phyloP scores from a whole-genome alignment of 2,113 vertebrate species.

The Trematocara zebra region DNA sequence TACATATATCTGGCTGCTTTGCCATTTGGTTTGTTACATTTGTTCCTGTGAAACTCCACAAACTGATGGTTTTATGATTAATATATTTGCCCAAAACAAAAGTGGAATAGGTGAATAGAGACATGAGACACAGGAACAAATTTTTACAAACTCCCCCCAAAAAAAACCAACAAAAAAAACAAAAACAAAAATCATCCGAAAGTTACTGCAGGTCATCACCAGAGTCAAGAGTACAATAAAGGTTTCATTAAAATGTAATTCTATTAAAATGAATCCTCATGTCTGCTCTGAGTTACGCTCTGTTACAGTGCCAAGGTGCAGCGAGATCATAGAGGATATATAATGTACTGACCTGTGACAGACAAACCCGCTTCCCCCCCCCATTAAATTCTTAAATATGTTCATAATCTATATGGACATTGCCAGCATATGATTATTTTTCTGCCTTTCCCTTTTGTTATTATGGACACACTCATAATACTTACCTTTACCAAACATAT shows the following conservation, averaged over 20 bases:
- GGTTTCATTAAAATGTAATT: conserved; percentile 47
- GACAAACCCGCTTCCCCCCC: background rate
- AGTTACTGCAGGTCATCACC: conserved; percentile 8
- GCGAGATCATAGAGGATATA: background rate
- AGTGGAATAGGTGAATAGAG: background rate
- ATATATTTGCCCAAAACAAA: background rate
- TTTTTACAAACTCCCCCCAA: background rate
- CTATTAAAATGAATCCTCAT: conserved; percentile 20
- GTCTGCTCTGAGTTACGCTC: background rate
- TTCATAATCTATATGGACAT: background rate
- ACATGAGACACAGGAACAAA: background rate
- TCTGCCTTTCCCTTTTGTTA: background rate
- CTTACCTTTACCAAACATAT: background rate
- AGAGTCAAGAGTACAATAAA: conserved; percentile 33
- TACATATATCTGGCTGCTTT: background rate
- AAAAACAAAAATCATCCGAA: background rate
- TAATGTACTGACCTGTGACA: conserved; percentile 21
- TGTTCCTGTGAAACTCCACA: background rate
- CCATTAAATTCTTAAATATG: background rate
- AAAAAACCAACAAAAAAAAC: background rate
- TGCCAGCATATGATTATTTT: background rate
- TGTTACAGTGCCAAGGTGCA: background rate
- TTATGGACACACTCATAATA: background rate
- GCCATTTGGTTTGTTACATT: background rate
- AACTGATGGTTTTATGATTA: background rate